phyloP scores from a whole-genome alignment of 2,888 invertebrate species.

The Gastrophysa polygoni region DNA sequence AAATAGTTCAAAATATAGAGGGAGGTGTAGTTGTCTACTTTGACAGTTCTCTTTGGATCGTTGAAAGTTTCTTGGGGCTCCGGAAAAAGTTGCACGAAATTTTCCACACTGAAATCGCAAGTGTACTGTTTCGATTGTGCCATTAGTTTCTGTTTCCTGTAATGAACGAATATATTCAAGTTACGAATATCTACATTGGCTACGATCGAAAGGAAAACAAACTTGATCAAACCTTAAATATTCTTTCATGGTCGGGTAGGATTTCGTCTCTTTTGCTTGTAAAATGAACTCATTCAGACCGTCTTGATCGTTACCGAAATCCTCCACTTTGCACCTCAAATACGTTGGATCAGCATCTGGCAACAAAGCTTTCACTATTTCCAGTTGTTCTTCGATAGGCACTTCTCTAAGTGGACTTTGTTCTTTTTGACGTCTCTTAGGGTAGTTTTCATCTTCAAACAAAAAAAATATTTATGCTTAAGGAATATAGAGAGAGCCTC shows the following conservation, averaged over 20 bases:
- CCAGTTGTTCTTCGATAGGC: constrained; percentile 44
- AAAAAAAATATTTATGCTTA: no score
- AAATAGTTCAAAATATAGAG: constrained; percentile 35
- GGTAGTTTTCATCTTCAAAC: constrained; percentile 39
- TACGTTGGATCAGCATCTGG: constrained; percentile 50
- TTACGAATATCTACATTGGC: no score
- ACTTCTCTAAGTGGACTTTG: constrained; percentile 29
- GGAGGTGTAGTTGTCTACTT: constrained; percentile 12
- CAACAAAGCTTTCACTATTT: constrained; percentile 44
- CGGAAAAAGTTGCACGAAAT: constrained; percentile 59
- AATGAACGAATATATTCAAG: constrained; percentile 31
- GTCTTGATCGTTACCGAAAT: constrained; percentile 36
- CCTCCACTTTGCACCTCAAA: constrained; percentile 39
- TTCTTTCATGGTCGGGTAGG: constrained; percentile 49
- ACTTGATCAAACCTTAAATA: constrained; percentile 36
- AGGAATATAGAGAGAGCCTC: no score
- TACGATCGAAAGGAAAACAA: not conserved
- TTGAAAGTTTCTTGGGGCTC: constrained; percentile 52
- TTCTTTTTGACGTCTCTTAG: constrained; percentile 37
- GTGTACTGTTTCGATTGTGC: constrained; percentile 58
- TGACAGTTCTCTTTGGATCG: constrained; percentile 33
- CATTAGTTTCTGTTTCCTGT: constrained; percentile 47
- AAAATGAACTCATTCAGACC: constrained; percentile 41
- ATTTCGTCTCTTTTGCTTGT: constrained; percentile 37
- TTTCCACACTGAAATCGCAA: constrained; percentile 54